Percentiles rank a stretch among this genome's conserved stretches.
phyloP scores from a whole-genome alignment of 2,888 invertebrate genomes.

The Onthophagus sagittarius region DNA sequence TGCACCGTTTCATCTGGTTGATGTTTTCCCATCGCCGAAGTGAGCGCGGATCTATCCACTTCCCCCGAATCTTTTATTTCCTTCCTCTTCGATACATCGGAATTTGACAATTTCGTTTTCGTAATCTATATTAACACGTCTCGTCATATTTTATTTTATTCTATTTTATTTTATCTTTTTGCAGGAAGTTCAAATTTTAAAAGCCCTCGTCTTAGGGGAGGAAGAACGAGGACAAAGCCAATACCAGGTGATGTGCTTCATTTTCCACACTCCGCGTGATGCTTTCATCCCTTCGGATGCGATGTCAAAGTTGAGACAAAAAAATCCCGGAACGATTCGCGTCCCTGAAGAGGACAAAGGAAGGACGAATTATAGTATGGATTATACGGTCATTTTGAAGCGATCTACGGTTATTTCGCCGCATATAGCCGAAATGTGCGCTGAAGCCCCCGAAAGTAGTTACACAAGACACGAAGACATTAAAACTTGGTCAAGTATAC shows the following conservation, averaged over 20 bases:
- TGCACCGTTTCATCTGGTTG: neutral
- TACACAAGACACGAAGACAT: slow-evolving; percentile 77
- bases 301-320: slow-evolving; percentile 92
- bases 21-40: neutral
- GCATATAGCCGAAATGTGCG: slow-evolving; percentile 72
- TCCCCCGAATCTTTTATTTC: neutral
- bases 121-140: slow-evolving; percentile 3
- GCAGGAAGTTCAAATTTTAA: slow-evolving; percentile 90
- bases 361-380: slow-evolving; percentile 78
- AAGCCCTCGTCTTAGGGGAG: slow-evolving; percentile 83
- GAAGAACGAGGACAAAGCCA: slow-evolving; percentile 88
- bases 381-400: slow-evolving; percentile 71
- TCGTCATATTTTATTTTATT: slow-evolving; percentile 6
- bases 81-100: neutral
- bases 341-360: slow-evolving; percentile 89
- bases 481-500: slow-evolving; percentile 71
- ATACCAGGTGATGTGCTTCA: slow-evolving; percentile 87
- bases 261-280: slow-evolving; percentile 83
- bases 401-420: slow-evolving; percentile 67
- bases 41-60: neutral
- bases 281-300: slow-evolving; percentile 96
- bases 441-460: slow-evolving; percentile 71
- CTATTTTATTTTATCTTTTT: slow-evolving; percentile 36
- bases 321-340: slow-evolving; percentile 58
- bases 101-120: neutral